A percentile compares a stretch with the other conserved stretches of the same genome.
These are phyloP conservation scores for Indicator indicator DNA, from an alignment of 2,113 vertebrate genomes.

Conservation along the genomic window DNA sequence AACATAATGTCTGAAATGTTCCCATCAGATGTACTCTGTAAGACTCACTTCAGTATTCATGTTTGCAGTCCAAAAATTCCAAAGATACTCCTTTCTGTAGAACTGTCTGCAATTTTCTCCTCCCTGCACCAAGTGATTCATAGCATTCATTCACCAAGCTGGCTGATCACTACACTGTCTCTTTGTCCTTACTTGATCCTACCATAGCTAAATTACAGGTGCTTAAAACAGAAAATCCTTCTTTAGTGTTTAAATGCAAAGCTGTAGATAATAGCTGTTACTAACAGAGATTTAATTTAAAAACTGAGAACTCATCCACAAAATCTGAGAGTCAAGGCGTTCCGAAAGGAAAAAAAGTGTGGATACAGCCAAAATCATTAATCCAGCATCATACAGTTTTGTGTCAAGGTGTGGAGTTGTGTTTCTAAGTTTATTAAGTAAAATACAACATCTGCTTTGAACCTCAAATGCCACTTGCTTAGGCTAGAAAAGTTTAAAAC, in stretches of 20 bases:
- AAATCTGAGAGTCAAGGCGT: neutral
- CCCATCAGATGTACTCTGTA: neutral
- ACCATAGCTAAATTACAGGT: neutral
- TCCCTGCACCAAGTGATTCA: neutral
- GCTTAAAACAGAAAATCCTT: conserved; percentile 28
- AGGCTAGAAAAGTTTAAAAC: neutral
- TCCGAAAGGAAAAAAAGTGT: neutral
- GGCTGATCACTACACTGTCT: neutral
- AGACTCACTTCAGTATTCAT: neutral
- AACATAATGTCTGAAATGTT: neutral
- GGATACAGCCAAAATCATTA: neutral
- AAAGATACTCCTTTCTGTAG: neutral
- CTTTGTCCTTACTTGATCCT: conserved; percentile 24
- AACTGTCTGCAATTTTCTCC: neutral
- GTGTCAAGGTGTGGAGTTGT: neutral
- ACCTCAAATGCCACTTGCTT: neutral
- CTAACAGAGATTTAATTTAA: neutral
- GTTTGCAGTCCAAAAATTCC: neutral
- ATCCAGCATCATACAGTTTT: neutral
- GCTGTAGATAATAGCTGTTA: neutral
- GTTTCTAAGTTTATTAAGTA: neutral
- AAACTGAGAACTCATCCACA: neutral
- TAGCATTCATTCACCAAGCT: neutral
- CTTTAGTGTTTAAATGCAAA: neutral
- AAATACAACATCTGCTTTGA: neutral